Evolutionary conservation across 2,888 invertebrate genomes (phyloP), one percentile per base, ranked within the genome.

Genomic region (Scaptomyza polygonia): DNA sequence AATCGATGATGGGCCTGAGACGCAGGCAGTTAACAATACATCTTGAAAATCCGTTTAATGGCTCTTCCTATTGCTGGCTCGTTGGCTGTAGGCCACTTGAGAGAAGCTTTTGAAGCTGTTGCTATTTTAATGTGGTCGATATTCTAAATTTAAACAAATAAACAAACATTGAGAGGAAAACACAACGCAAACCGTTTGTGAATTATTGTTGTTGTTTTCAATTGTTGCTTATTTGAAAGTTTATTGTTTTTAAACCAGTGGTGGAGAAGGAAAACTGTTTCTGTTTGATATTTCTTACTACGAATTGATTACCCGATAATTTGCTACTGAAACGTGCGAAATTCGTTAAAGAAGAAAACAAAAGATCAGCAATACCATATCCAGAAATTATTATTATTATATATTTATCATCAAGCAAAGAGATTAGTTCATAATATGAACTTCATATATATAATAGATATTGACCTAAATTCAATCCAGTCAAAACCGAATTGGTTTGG

Each of bases 81-180:
- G 18, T 11, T 21, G 48, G 11, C 32, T 48, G 36, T 51, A 48
- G 59, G 65, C 76, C 82, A 83, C 88, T 83, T 83, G 82, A 82
- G 87, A 76, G 87, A 76, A 68, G 82, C 82, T 81, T 82, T 86
- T 85, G 79, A 85, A 73, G 86, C 72, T 79, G 77, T 82, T 81
- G 83, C 86, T 81, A 81, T 81, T 81, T 81, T 81, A 85, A 81
- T 81, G 81, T 85, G 81, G 82, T 82, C 87, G 86, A 82, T 87
- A 72, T 82, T 82, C 82, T 82, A 82, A 82, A 85, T 82, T 82
- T 82, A 82, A 82, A 82, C 87, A 82, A 82, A 82, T 87, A 82
- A 82, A 82, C 87, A 82, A 82, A 82, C 75, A 86, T n/a, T n/a
- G 16, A 3, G 5, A 5, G 16, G 7, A 3, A 5, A 8, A 25